Evolutionary conservation across 2,888 invertebrate species (phyloP), one percentile per base, ranked within the genome.

Genomic region (Pogonocherus hispidulus): DNA sequence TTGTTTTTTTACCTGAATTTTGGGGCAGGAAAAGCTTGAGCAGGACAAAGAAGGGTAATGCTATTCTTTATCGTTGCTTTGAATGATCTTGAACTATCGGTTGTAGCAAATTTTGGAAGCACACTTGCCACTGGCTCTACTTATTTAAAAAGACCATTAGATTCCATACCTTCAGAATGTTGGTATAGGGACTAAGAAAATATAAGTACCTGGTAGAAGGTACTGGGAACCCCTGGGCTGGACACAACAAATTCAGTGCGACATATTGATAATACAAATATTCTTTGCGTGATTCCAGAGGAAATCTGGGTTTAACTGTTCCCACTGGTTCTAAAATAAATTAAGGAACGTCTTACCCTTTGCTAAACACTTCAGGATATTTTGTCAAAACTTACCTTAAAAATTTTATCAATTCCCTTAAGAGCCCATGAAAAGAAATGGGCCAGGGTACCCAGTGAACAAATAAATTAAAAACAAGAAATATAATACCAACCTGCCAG

Each of bases 161-260:
- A 46, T 51, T 59, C 22, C 41, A 22, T 51, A 51, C 49, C 46
- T 18, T 37, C 46, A 55, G 41, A 35, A 63, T 62, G 67, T 66
- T 66, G 63, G 65, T 20, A 71, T 69, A 69, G 69, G 65, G 60
- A 66, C 44, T 41, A 49, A 46, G 37, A 22, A 54, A 56, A 20
- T 51, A 70, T 63, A 37, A 57, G 52, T 55, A 81, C 87, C 85
- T 88, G 89, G 89, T 88, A 85, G 87, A 87, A 87, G 83, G 88
- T 83, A 91, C 88, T 75, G 91, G 91, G 84, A 88, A 91, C 78
- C 90, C 90, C 84, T 91, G 91, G 59, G 90, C 91, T 73, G 91
- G 90, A 82, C 91, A 91, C 83, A 90, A 87, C 78, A 91, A 86
- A 75, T 88, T 88, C 81, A 89, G 85, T 67, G 87, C 86, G 71